phyloP scores from a whole-genome alignment of 2,888 invertebrate genomes.

The Andricus curvator region DNA sequence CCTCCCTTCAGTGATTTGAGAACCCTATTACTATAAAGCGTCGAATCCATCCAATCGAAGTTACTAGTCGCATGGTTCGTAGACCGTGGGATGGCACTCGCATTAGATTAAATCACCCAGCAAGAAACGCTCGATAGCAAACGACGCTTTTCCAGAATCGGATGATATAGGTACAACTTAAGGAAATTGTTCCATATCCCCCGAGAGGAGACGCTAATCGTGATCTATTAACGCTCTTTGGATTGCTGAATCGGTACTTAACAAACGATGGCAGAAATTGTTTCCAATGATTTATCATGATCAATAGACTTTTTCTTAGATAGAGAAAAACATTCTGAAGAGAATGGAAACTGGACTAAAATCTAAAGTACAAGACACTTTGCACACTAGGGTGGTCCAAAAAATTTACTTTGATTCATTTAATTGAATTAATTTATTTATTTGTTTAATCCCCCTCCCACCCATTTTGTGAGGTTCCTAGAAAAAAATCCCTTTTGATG shows the following conservation, averaged over 20 bases:
- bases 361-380: background rate
- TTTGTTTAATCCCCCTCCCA: too few species aligned
- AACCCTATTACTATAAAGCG: background rate
- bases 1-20: background rate
- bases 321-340: background rate
- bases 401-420: too few species aligned
- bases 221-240: slow-evolving; percentile 37
- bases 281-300: slow-evolving; percentile 25
- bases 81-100: slow-evolving; percentile 28
- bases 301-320: background rate
- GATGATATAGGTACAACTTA: slow-evolving; percentile 41
- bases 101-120: slow-evolving; percentile 42
- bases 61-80: slow-evolving; percentile 23
- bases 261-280: slow-evolving; percentile 27
- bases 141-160: slow-evolving; percentile 41
- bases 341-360: background rate
- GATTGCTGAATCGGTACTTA: slow-evolving; percentile 33
- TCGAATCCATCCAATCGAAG: slow-evolving; percentile 16
- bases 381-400: background rate
- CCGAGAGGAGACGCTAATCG: slow-evolving; percentile 35
- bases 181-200: slow-evolving; percentile 39
- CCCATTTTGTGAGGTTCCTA: too few species aligned
- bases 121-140: slow-evolving; percentile 40
- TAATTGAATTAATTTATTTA: too few species aligned
- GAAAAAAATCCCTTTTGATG: too few species aligned